phyloP scores from a whole-genome alignment of 1,140 invertebrate genomes.

The Callitettix versicolor region DNA sequence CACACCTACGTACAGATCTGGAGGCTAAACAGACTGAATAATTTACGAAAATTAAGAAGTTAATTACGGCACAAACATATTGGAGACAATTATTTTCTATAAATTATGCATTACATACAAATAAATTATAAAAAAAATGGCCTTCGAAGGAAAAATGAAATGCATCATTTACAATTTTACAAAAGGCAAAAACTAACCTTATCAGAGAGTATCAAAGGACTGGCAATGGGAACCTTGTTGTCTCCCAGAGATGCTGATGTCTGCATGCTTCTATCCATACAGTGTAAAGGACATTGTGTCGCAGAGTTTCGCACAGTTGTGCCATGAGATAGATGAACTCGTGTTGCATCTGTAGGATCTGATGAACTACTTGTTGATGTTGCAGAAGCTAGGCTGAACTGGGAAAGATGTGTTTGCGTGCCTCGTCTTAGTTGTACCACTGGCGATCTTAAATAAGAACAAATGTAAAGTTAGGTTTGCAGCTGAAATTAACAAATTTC shows the following conservation, averaged over 20 bases:
- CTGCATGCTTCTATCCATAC: conserved; percentile 61
- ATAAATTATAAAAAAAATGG: too few species aligned
- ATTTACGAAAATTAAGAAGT: too few species aligned
- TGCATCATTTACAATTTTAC: too few species aligned
- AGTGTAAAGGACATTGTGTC: conserved; percentile 44
- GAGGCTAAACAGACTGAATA: too few species aligned
- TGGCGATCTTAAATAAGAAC: conserved; percentile 5
- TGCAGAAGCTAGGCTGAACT: background rate
- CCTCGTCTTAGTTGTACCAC: conserved; percentile 4
- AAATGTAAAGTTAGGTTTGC: too few species aligned
- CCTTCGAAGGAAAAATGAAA: too few species aligned
- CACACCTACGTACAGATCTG: too few species aligned
- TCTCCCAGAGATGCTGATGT: conserved; percentile 36
- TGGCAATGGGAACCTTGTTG: background rate
- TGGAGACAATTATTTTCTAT: too few species aligned
- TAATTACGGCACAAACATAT: too few species aligned
- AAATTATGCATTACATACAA: too few species aligned
- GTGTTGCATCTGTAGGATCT: conserved; percentile 39
- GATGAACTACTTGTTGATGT: conserved; percentile 38
- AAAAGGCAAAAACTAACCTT: too few species aligned
- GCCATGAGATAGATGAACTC: conserved; percentile 30
- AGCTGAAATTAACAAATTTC: too few species aligned
- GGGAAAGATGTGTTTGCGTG: conserved; percentile 2
- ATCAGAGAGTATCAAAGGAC: background rate
- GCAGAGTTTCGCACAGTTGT: conserved; percentile 33